Percentiles rank a stretch among this genome's conserved stretches.
Evolutionary conservation across 2,888 invertebrate genomes (phyloP).

Genomic region (Mongoloraphidia duomilia): DNA sequence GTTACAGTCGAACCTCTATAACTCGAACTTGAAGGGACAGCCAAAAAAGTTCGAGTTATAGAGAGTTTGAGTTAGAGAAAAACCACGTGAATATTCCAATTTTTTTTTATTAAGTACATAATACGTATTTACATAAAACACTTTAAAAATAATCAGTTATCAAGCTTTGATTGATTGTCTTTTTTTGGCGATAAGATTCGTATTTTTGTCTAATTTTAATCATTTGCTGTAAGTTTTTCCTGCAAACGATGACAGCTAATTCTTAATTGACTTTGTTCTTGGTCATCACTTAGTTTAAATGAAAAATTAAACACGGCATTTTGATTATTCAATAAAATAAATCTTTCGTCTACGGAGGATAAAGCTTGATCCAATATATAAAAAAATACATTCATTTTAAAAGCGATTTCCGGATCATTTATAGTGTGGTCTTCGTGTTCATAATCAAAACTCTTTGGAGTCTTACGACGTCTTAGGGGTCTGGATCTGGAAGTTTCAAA

Average conservation of each 20-base stretch:
- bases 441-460: constrained; percentile 14
- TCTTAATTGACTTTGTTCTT: constrained; percentile 12
- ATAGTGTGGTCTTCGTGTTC: constrained; percentile 12
- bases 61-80: too few species aligned
- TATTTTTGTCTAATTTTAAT: too few species aligned
- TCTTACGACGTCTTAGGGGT: constrained; percentile 13
- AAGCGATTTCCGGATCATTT: constrained; percentile 12
- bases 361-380: constrained; percentile 14
- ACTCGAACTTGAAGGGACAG: too few species aligned
- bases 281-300: constrained; percentile 13
- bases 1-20: too few species aligned
- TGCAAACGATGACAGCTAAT: constrained; percentile 11
- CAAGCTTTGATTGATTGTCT: too few species aligned
- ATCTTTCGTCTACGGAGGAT: constrained; percentile 15
- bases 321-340: constrained; percentile 12
- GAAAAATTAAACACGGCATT: constrained; percentile 12
- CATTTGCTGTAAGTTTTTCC: constrained; percentile 8
- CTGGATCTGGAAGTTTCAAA: constrained; percentile 10
- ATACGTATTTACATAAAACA: too few species aligned
- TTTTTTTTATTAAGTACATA: too few species aligned
- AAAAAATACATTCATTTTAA: constrained; percentile 14
- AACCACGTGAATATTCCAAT: too few species aligned
- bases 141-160: too few species aligned
- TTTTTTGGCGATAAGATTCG: too few species aligned
- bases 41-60: too few species aligned